Conservation (phyloP, 2,797 vertebrate species). For the Echeneis naucrates region DNA sequence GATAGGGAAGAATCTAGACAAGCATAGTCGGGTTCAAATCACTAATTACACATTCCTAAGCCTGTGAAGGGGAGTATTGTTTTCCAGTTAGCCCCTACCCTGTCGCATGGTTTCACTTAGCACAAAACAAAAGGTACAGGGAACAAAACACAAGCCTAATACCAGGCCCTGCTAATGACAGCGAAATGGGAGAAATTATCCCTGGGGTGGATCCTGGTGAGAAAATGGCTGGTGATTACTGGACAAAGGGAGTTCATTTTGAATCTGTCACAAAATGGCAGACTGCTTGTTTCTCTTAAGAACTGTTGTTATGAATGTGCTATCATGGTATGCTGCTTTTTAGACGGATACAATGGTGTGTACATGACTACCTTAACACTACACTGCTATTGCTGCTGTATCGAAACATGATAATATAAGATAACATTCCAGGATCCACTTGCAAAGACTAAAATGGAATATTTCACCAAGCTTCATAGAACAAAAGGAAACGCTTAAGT, state of each 20-base stretch:
- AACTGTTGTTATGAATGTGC: conserved; percentile 18
- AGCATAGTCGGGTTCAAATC: conserved; percentile 80
- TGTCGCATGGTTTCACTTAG: conserved; percentile 86
- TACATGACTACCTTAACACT: no score
- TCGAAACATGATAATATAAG: background rate
- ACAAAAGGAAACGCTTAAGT: conserved; percentile 15
- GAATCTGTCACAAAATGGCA: conserved; percentile 81
- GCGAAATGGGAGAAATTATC: conserved; percentile 84
- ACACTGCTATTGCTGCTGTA: no score
- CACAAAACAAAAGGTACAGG: conserved; percentile 83
- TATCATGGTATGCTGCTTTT: conserved; percentile 12
- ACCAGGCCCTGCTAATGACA: conserved; percentile 80
- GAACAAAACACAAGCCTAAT: conserved; percentile 82
- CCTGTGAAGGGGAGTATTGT: conserved; percentile 84
- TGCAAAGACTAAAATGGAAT: background rate
- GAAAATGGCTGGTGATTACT: conserved; percentile 80
- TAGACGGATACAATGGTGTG: conserved; percentile 1
- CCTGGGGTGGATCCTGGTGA: conserved; percentile 83
- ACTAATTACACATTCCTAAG: conserved; percentile 85
- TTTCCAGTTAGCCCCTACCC: conserved; percentile 82
- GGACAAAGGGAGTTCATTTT: conserved; percentile 82
- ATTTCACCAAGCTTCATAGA: conserved; percentile 14
- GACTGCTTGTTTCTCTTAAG: conserved; percentile 62
- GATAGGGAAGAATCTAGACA: conserved; percentile 75
- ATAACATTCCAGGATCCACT: conserved; percentile 6